phyloP scores from a whole-genome alignment of 2,797 vertebrate species.

The Trematomus bernacchii region DNA sequence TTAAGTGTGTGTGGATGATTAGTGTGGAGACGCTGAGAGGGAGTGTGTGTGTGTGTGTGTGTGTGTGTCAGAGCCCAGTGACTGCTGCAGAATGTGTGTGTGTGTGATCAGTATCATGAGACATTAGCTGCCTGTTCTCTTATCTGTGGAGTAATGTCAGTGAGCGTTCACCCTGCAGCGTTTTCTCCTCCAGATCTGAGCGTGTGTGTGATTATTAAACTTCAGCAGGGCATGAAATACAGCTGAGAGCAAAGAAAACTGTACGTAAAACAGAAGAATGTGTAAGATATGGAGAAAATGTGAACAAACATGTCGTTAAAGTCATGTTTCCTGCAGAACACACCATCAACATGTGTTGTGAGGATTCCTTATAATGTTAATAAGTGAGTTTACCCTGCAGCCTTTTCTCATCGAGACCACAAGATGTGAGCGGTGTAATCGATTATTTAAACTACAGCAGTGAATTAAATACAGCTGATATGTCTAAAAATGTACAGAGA shows the following conservation, averaged over 20 bases:
- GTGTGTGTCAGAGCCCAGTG: too few species aligned
- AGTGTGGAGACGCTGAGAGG: slow-evolving; percentile 59
- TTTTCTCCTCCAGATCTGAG: too few species aligned
- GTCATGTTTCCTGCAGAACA: too few species aligned
- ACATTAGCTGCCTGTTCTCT: slow-evolving; percentile 1
- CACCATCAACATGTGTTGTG: too few species aligned
- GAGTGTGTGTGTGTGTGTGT: not conserved
- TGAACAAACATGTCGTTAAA: too few species aligned
- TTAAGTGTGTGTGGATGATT: slow-evolving; percentile 78
- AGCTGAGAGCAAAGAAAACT: too few species aligned
- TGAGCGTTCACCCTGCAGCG: not conserved
- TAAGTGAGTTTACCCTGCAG: slow-evolving; percentile 10
- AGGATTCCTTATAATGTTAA: not conserved
- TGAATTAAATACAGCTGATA: slow-evolving; percentile 1
- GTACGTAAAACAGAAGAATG: too few species aligned
- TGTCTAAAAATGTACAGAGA: not conserved
- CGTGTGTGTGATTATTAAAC: too few species aligned
- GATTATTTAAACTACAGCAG: slow-evolving; percentile 18
- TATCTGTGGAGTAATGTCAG: slow-evolving; percentile 12
- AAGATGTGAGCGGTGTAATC: slow-evolving; percentile 3
- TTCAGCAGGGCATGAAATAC: too few species aligned
- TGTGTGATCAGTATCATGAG: not conserved
- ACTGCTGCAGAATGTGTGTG: too few species aligned
- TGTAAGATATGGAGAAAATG: too few species aligned
- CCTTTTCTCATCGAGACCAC: slow-evolving; percentile 13